Evolutionary conservation across 2,888 invertebrate genomes (phyloP), one percentile per base, ranked within the genome.

Genomic region (Frankliniella fusca): DNA sequence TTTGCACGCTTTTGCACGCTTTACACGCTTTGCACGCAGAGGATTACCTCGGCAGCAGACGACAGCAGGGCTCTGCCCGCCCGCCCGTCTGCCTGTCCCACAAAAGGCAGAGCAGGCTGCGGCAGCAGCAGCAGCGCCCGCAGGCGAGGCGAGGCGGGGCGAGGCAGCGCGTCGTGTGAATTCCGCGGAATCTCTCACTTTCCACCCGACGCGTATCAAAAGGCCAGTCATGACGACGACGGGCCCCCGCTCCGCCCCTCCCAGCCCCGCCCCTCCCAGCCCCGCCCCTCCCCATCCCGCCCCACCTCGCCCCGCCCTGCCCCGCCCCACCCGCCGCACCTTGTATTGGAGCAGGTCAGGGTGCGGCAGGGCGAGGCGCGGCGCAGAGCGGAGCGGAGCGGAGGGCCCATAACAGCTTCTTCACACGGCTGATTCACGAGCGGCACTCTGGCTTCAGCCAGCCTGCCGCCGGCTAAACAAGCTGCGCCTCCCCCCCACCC

Each of bases 361-460:
- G 38, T 38, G 38, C 38, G 38, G 38, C 38, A 5, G 5, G 38
- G 38, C 38, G n/a, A n/a, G n/a, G n/a, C n/a, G n/a, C n/a, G 54
- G 54, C 50, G 54, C 54, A 18, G 54, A 54, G 20, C 11, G 61
- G 61, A 11, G 18, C 61, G 61, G 7, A 11, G 61, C 61, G 15
- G 20, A 61, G 20, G 61, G 70, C 70, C 70, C 70, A 76, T 27
- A 76, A 70, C 70, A 70, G 27, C 70, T 76, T 76, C 70, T 76
- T 76, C 70, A 76, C 70, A 76, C 70, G 70, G 70, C 70, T 76
- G 70, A 27, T 61, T 61, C 61, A 61, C 3, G 61, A 27, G 70
- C 70, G 23, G 27, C 70, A 70, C 70, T 1, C 70, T 9, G n/a
- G 23, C 70, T 23, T 23, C 70, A 23, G 70, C 70, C n/a, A 27